Conservation (phyloP, 2,888 invertebrate species). For the Mesorhabditis belari region DNA sequence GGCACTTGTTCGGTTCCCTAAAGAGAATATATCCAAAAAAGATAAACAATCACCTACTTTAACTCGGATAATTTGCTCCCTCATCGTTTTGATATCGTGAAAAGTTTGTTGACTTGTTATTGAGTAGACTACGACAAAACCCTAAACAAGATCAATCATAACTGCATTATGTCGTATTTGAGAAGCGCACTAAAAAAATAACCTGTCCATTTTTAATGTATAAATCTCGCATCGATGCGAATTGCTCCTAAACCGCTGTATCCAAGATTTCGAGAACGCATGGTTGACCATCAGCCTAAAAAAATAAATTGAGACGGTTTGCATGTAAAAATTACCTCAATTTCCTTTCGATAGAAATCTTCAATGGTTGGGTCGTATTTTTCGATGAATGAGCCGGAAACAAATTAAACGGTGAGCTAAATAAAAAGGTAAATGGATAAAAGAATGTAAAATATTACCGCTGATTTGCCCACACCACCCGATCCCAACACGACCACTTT, state of each 20-base stretch:
- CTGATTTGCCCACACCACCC: conserved; percentile 99
- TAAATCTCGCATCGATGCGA: conserved; percentile 97
- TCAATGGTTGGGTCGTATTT: conserved; percentile 99
- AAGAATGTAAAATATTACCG: no score
- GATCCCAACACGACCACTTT: conserved; percentile 97
- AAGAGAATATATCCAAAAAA: conserved; percentile 7
- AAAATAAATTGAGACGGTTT: conserved; percentile 13
- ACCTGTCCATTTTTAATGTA: conserved; percentile 96
- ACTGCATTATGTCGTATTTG: not conserved
- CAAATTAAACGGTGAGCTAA: conserved; percentile 99
- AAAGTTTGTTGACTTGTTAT: conserved; percentile 98
- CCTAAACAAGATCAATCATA: conserved; percentile 12
- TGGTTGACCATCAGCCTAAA: conserved; percentile 82
- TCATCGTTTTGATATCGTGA: conserved; percentile 96
- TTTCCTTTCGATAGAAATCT: conserved; percentile 99
- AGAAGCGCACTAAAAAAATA: conserved; percentile 24
- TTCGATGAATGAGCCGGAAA: conserved; percentile 98
- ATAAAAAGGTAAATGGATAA: no score
- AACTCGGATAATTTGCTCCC: conserved; percentile 90
- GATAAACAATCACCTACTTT: conserved; percentile 68
- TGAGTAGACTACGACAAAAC: conserved; percentile 71
- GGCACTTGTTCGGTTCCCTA: conserved; percentile 68
- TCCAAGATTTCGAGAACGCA: conserved; percentile 98
- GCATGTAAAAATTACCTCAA: conserved; percentile 63
- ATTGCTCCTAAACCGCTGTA: conserved; percentile 97